These are phyloP conservation scores for Sebastes kiyomatsui DNA, from an alignment of 2,797 vertebrate species.

Conservation along the genomic window DNA sequence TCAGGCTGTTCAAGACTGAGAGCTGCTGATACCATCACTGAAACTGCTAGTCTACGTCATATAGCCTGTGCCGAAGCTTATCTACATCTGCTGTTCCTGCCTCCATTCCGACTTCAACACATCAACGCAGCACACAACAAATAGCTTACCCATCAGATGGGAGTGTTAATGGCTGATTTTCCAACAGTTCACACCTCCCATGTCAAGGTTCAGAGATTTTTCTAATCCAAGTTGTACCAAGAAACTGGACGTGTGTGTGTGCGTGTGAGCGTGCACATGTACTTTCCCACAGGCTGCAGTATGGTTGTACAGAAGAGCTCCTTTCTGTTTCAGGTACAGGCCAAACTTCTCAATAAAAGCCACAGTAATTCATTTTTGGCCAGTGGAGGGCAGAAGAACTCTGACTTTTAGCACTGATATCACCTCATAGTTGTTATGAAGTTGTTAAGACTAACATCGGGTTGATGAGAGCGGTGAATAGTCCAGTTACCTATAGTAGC, in stretches of 20 bases:
- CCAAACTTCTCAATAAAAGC: neutral
- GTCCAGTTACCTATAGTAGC: neutral
- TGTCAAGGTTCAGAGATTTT: constrained; percentile 49
- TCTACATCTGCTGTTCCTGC: constrained; percentile 63
- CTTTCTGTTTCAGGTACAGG: neutral
- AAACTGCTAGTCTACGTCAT: constrained; percentile 41
- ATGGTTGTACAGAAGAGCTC: neutral
- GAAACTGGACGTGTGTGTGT: neutral
- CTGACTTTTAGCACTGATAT: neutral
- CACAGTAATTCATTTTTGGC: neutral
- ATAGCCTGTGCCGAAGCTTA: constrained; percentile 47
- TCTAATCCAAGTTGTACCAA: neutral
- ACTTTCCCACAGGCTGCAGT: constrained; percentile 58
- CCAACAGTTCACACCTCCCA: constrained; percentile 27
- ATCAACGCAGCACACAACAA: constrained; percentile 22
- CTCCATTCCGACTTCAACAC: constrained; percentile 29
- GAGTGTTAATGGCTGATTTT: constrained; percentile 51
- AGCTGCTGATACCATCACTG: constrained; percentile 75
- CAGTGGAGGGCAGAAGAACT: neutral
- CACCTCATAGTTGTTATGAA: neutral
- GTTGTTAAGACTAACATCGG: neutral
- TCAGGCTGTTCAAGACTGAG: constrained; percentile 27
- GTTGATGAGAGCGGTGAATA: neutral
- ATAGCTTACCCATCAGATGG: constrained; percentile 33
- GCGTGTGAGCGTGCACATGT: neutral